A percentile compares a stretch with the other conserved stretches of the same genome.
Conservation (phyloP, 2,797 vertebrate species). For the Micromesistius poutassou region DNA sequence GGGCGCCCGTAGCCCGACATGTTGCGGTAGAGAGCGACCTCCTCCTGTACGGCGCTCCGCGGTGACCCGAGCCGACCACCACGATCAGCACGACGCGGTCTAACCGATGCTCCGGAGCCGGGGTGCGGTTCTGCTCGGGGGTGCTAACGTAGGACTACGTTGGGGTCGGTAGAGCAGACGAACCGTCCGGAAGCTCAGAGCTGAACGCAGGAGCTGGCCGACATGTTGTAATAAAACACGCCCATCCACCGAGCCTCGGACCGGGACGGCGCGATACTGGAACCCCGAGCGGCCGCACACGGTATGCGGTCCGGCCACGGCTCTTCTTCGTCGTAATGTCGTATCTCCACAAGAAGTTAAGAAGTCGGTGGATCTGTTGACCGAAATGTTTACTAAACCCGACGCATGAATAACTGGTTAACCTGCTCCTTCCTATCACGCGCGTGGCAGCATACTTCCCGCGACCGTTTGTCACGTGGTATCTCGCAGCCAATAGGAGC, state of each 20-base stretch:
- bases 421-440: constrained; percentile 60
- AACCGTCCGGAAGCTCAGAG: background rate
- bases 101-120: background rate
- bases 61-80: too few relatives aligned
- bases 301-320: background rate
- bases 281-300: background rate
- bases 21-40: constrained; percentile 50
- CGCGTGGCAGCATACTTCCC: constrained; percentile 81
- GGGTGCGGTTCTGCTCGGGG: background rate
- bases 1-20: constrained; percentile 61
- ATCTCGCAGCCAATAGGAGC: constrained; percentile 67
- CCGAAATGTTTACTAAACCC: constrained; percentile 65
- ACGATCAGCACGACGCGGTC: too few relatives aligned
- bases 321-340: constrained; percentile 6
- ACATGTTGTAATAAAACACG: constrained; percentile 42
- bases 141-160: too few relatives aligned
- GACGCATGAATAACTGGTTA: constrained; percentile 57
- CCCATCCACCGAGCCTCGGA: constrained; percentile 32
- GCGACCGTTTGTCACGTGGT: constrained; percentile 93
- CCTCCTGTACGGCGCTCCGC: too few relatives aligned
- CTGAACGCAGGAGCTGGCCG: constrained; percentile 12
- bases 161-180: too few relatives aligned
- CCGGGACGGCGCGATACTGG: background rate
- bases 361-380: background rate
- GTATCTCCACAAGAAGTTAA: constrained; percentile 31